Evolutionary conservation across 2,113 vertebrate genomes (phyloP).

Genomic region (Pseudorectes ferrugineus): DNA sequence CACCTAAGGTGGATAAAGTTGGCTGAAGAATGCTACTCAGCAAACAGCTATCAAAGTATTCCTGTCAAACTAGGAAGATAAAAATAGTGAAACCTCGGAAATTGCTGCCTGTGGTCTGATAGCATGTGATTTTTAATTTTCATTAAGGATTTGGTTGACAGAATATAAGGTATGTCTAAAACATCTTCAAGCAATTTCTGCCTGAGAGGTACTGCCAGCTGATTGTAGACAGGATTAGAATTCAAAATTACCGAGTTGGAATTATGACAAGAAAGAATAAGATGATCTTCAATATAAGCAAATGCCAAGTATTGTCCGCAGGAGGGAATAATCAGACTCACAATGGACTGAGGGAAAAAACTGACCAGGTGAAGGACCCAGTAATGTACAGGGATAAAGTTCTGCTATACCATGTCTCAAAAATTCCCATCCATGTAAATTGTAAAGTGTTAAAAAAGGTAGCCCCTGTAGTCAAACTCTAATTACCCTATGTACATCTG

Average conservation of each 20-base stretch:
- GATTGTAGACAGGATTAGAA: background rate
- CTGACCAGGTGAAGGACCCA: background rate
- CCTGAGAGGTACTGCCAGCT: background rate
- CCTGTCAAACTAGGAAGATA: background rate
- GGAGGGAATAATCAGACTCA: background rate
- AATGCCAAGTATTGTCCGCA: background rate
- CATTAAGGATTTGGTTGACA: background rate
- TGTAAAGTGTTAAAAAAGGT: background rate
- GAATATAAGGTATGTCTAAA: background rate
- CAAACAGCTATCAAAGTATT: background rate
- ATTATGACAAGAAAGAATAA: background rate
- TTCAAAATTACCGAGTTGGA: background rate
- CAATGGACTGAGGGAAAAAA: background rate
- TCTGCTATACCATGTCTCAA: background rate
- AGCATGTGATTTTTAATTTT: background rate
- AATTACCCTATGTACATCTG: background rate
- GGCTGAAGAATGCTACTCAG: background rate
- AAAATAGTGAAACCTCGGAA: background rate
- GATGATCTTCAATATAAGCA: background rate
- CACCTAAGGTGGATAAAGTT: background rate
- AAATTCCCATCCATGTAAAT: background rate
- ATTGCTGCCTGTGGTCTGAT: background rate
- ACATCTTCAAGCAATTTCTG: background rate
- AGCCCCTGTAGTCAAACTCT: background rate
- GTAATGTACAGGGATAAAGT: background rate